phyloP scores from a whole-genome alignment of 2,797 vertebrate species.

The Dipus sagitta region DNA sequence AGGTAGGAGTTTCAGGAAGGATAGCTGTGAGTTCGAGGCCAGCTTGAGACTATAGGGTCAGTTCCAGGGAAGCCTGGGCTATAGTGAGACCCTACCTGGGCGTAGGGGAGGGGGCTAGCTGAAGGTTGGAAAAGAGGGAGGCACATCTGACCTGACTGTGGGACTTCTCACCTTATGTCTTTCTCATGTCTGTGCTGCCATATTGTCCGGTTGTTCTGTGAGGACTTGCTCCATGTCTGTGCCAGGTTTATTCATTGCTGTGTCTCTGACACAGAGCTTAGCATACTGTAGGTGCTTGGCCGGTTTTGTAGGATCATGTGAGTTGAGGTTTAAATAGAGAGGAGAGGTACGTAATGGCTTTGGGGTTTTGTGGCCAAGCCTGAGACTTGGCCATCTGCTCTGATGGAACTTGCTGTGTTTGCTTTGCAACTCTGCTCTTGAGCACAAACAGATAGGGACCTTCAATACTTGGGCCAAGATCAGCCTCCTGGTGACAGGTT shows the following conservation, averaged over 20 bases:
- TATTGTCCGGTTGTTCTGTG: background rate
- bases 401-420: background rate
- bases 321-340: background rate
- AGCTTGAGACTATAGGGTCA: no score
- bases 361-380: background rate
- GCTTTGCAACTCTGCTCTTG: background rate
- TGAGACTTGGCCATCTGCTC: background rate
- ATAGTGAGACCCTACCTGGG: no score
- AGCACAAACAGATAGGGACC: constrained; percentile 3
- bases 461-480: constrained; percentile 35
- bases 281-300: background rate
- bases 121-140: background rate
- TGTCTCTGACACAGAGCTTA: background rate
- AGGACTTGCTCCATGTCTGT: background rate
- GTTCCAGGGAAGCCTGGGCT: no score
- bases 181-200: background rate
- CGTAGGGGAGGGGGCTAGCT: background rate
- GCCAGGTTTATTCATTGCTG: background rate
- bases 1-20: no score
- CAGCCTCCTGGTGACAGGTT: background rate
- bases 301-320: background rate
- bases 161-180: background rate
- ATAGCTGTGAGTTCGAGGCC: no score
- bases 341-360: constrained; percentile 2
- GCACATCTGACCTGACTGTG: background rate